Conservation (phyloP, 2,888 invertebrate genomes). For the Allacma fusca region DNA sequence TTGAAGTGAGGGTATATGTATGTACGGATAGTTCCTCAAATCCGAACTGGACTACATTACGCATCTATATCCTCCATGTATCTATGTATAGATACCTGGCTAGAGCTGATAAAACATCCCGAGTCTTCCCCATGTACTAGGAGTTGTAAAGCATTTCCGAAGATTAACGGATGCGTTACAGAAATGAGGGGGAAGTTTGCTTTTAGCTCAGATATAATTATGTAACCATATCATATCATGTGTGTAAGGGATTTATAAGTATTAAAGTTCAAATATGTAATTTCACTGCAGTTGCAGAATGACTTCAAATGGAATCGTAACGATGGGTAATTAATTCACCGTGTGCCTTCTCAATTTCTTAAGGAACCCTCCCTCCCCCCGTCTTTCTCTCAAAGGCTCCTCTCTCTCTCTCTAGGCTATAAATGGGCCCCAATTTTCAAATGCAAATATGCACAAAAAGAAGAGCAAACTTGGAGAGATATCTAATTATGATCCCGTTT, state of each 20-base stretch:
- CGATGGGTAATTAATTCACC: slow-evolving; percentile 32
- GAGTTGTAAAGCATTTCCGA: background rate
- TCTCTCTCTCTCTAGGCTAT: too few relatives aligned
- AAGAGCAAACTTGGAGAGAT: background rate
- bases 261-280: too few relatives aligned
- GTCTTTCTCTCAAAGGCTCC: background rate
- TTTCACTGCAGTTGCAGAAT: too few relatives aligned
- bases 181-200: too few relatives aligned
- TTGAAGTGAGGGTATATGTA: slow-evolving; percentile 6
- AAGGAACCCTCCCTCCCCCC: too few relatives aligned
- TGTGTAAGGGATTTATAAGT: background rate
- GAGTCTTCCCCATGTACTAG: background rate
- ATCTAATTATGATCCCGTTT: slow-evolving; percentile 10
- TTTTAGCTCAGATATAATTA: too few relatives aligned
- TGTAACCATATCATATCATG: too few relatives aligned
- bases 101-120: background rate
- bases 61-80: background rate
- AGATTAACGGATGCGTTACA: background rate
- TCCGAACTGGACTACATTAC: background rate
- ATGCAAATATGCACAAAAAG: background rate
- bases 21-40: background rate
- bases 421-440: background rate
- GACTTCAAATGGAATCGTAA: slow-evolving; percentile 20
- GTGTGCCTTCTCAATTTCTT: slow-evolving; percentile 23
- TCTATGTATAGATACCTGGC: background rate